Base-by-base conservation (phyloP, 2,113 vertebrate genomes). In the Tyrannus savana region DNA sequence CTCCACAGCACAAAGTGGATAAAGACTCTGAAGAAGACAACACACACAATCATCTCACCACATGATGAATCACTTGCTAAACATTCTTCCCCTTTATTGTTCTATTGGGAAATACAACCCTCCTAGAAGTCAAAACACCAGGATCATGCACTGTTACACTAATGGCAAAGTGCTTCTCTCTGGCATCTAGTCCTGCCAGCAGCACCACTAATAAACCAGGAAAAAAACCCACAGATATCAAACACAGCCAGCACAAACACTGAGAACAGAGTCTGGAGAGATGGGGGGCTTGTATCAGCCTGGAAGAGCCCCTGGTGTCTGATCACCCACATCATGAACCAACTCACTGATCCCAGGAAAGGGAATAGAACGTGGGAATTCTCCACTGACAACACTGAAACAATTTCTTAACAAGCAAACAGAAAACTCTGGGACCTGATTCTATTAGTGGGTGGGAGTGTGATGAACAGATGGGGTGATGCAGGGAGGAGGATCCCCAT, bases 61-160 rank as follows among this genome's bases (percentile, higher is more conserved):
- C 72, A 95, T 15, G n/a, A 86, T 89, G 50, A 96, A 73, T 84
- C 86, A 84, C n/a, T 92, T 69, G 41, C 73, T 74, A 82, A 93
- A 82, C 53, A 66, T 46, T 82, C 56, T 92, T 87, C 56, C 80
- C 49, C 69, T 87, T 76, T 15, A 33, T 41, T 85, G 15, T 84
- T 95, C 87, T 58, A 86, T 3, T 35, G 53, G 41, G 80, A 77
- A 92, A 72, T 0, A 0, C 25, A 84, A 28, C n/a, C 31, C 76
- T 59, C 66, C 74, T 8, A 37, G 31, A 79, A 91, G 42, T 89
- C 80, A 79, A 80, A 85, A 78, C 9, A 87, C 7, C 41, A 39
- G 15, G 14, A 67, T 55, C 28, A 3, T 18, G 37, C 49, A 47
- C 2, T 0, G 50, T 82, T 41, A 33, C 19, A 27, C 15, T 58